phyloP scores from a whole-genome alignment of 2,113 vertebrate species.

The Todiramphus saurophagus region DNA sequence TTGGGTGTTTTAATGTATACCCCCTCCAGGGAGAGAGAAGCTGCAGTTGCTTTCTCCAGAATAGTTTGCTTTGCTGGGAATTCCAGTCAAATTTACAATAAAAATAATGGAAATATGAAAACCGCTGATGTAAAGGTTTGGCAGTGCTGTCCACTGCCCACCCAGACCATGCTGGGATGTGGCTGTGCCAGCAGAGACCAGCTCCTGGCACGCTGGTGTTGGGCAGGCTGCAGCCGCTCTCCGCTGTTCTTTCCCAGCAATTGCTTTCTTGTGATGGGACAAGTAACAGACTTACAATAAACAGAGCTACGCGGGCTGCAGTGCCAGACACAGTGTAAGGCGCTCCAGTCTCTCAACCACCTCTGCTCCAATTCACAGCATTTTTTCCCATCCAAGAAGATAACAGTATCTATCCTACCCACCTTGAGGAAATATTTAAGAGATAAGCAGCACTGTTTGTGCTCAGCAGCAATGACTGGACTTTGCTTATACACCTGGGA shows the following conservation, averaged over 20 bases:
- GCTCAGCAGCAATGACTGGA: neutral
- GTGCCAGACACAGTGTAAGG: neutral
- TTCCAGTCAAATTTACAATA: neutral
- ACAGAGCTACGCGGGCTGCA: neutral
- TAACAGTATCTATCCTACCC: neutral
- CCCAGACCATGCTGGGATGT: neutral
- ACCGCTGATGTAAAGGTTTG: neutral
- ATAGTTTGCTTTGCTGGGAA: neutral
- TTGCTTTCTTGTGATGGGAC: neutral
- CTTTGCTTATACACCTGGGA: neutral
- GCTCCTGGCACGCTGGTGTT: fast-evolving
- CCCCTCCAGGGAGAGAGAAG: neutral
- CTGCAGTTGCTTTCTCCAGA: neutral
- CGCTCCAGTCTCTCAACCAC: neutral
- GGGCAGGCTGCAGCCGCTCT: neutral
- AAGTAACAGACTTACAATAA: neutral
- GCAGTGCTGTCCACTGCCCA: neutral
- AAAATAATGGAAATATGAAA: neutral
- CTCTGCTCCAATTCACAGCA: slow-evolving; percentile 10
- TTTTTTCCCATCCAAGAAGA: neutral
- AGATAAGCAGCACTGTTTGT: neutral
- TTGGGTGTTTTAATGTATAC: neutral
- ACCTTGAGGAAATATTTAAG: neutral
- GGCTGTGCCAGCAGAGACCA: neutral
- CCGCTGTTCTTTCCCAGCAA: neutral